phyloP scores from a whole-genome alignment of 2,888 invertebrate genomes.

The Eubasilissa splendida region DNA sequence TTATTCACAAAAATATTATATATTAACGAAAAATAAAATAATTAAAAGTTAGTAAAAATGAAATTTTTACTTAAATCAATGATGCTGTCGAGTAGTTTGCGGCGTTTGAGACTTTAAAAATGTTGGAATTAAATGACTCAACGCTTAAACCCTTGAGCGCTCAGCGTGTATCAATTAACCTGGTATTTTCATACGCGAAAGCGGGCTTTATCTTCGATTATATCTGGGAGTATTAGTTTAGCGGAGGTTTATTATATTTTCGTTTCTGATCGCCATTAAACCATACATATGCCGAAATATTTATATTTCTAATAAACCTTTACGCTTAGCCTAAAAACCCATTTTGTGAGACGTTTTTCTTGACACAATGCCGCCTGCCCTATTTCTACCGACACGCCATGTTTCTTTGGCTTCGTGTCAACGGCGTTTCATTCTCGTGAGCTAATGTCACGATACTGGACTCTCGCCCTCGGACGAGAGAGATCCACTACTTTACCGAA shows the following conservation, averaged over 20 bases:
- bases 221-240: slow-evolving; percentile 18
- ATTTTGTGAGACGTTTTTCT: slow-evolving; percentile 42
- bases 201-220: neutral
- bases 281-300: slow-evolving; percentile 24
- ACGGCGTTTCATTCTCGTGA: slow-evolving; percentile 31
- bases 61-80: no score
- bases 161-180: no score
- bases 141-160: no score
- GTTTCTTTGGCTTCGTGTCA: slow-evolving; percentile 53
- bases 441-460: slow-evolving; percentile 46
- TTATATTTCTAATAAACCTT: slow-evolving; percentile 29
- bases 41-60: no score
- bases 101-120: no score
- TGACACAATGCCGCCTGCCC: slow-evolving; percentile 45
- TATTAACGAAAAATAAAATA: no score
- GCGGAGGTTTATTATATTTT: slow-evolving; percentile 13
- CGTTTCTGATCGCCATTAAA: slow-evolving; percentile 13
- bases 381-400: slow-evolving; percentile 53
- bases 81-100: no score
- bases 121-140: no score
- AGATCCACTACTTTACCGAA: slow-evolving; percentile 13
- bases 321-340: slow-evolving; percentile 51
- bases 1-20: no score
- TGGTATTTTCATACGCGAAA: slow-evolving; percentile 7
- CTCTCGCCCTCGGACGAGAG: neutral